Conservation (phyloP, 2,888 invertebrate species). For the Philereme transversata region DNA sequence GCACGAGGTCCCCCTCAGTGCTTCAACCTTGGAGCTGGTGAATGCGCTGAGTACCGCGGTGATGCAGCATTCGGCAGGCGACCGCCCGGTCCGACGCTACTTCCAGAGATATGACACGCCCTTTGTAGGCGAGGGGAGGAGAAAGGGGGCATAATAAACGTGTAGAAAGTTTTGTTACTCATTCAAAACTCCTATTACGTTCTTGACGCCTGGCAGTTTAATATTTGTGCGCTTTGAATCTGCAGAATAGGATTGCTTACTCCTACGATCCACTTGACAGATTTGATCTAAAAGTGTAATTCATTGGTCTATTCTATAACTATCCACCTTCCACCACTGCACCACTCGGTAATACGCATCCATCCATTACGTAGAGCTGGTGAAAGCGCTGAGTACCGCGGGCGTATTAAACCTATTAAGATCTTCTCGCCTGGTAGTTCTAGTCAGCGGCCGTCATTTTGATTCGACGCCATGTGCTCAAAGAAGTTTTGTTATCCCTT, state of each 20-base stretch:
- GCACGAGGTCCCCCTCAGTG: constrained; percentile 52
- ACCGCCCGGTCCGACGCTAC: constrained; percentile 63
- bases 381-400: too few relatives aligned
- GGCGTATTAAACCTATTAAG: too few relatives aligned
- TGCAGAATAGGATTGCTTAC: not conserved
- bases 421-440: too few relatives aligned
- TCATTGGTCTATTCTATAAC: not conserved
- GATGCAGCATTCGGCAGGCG: constrained; percentile 49
- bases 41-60: constrained; percentile 54
- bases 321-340: too few relatives aligned
- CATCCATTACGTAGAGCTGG: too few relatives aligned
- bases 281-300: not conserved
- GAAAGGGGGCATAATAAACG: constrained; percentile 12
- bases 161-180: not conserved
- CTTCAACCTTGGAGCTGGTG: constrained; percentile 54
- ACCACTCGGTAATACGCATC: too few relatives aligned
- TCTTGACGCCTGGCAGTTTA: not conserved
- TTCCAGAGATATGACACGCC: constrained; percentile 65
- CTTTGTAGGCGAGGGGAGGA: constrained; percentile 43
- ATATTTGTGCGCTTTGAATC: not conserved
- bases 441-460: too few relatives aligned
- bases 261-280: not conserved
- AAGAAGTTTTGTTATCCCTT: too few relatives aligned
- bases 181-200: not conserved
- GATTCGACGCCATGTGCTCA: too few relatives aligned